phyloP scores from a whole-genome alignment of 2,113 vertebrate genomes.

The Pyrgilauda ruficollis region DNA sequence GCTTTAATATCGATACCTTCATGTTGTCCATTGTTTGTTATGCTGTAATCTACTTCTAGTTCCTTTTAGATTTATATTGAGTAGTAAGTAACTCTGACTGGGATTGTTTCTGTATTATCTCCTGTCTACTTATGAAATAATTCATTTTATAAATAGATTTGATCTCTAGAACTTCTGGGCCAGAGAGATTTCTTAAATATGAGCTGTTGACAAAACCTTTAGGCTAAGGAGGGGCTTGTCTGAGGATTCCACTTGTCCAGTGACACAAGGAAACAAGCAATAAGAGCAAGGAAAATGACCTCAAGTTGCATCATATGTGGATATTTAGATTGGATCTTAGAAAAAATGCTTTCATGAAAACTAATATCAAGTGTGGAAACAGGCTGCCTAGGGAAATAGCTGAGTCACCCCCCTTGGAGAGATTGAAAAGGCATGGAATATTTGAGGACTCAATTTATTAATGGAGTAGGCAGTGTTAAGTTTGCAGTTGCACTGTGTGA shows the following conservation, averaged over 20 bases:
- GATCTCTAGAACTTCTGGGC: not conserved
- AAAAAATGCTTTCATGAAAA: not conserved
- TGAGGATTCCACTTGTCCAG: not conserved
- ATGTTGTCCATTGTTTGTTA: not conserved
- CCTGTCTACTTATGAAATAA: not conserved
- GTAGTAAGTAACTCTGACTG: not conserved
- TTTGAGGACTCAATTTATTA: too few species aligned
- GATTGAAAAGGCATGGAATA: not conserved
- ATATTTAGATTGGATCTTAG: not conserved
- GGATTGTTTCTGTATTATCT: not conserved
- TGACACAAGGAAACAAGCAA: not conserved
- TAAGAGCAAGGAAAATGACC: not conserved
- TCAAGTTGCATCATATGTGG: not conserved
- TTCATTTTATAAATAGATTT: not conserved
- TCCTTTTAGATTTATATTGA: not conserved
- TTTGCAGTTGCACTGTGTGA: not conserved
- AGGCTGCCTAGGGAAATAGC: too few species aligned
- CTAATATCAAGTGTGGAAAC: not conserved
- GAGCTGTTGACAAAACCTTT: not conserved
- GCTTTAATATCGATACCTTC: not conserved
- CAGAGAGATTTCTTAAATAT: not conserved
- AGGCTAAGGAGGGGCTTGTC: not conserved
- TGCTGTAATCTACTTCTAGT: too few species aligned
- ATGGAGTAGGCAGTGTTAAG: not conserved
- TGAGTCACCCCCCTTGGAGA: not conserved